Base-by-base conservation (phyloP, 2,888 invertebrate species). In the Tenthredo distinguenda region DNA sequence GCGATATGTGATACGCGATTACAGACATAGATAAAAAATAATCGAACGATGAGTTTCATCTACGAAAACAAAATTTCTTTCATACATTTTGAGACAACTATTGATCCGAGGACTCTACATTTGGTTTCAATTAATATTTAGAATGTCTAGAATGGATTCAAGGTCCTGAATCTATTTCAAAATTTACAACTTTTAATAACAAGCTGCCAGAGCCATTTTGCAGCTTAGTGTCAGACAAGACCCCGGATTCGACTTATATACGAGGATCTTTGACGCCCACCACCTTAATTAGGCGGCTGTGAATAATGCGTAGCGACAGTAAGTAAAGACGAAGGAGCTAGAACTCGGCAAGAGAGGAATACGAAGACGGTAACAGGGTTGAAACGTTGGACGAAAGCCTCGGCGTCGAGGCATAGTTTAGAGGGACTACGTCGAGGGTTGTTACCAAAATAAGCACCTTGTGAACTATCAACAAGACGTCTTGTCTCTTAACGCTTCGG, bases 361-460 rank as follows among this genome's bases (percentile, higher is more conserved):
- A 74, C 77, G 55, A 55, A 77, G 55, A 40, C 50, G 12, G 21
- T 26, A 40, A 37, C 40, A 21, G 81, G 40, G 58, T 81, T 62
- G 58, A 62, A 26, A 31, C 58, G 40, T 81, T 40, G 62, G 62
- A 81, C 81, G 58, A 37, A 62, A 5, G 26, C 40, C 62, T 58
- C 55, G 9, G n/a, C 81, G 9, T 81, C 81, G 37, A 10, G 40
- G 62, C 40, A 21, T 31, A 77, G 84, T 82, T 86, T 86, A 81
- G 79, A 86, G 65, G 85, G 86, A 87, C 86, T 81, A 86, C 77
- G 86, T 85, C 85, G 79, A 83, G 77, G 84, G 87, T 85, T 86
- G 87, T 88, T 87, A 87, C 84, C 68, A 74, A 84, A 72, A 71
- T 86, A 71, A 84, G 34, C 65, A 84, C 86, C 81, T 62, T 62